Evolutionary conservation across 2,888 invertebrate species (phyloP).

Genomic region (Invenusta paracnida): DNA sequence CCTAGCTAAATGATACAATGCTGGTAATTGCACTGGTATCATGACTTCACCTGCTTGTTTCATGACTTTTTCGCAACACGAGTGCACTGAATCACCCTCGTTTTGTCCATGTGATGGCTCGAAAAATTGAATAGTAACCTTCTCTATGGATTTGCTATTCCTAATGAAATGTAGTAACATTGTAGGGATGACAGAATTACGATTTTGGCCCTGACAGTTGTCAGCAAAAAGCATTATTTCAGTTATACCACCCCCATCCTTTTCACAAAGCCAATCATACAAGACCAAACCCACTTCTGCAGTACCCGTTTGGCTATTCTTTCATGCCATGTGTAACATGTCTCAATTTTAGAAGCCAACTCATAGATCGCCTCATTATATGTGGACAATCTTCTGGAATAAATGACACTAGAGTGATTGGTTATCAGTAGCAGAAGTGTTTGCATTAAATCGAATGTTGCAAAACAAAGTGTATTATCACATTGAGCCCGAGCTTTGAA

Average conservation of each 20-base stretch:
- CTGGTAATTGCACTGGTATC: slow-evolving; percentile 16
- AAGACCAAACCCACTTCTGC: background rate
- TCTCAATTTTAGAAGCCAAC: background rate
- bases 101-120: slow-evolving; percentile 5
- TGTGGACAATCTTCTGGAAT: background rate
- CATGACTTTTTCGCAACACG: slow-evolving; percentile 15
- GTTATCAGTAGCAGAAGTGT: background rate
- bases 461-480: slow-evolving; percentile 21
- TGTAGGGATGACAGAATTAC: background rate
- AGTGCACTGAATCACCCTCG: slow-evolving; percentile 25
- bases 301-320: background rate
- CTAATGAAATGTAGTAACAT: background rate
- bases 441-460: slow-evolving; percentile 19
- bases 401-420: background rate
- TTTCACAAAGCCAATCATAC: background rate
- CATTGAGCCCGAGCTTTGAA: slow-evolving; percentile 12
- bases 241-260: background rate
- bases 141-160: background rate
- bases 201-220: background rate
- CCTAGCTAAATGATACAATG: slow-evolving; percentile 19
- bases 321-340: background rate
- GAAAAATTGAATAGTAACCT: background rate
- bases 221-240: background rate
- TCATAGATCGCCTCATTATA: background rate
- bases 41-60: slow-evolving; percentile 15